Conservation (phyloP, 1,140 invertebrate species). For the Diploscapter pachys region DNA sequence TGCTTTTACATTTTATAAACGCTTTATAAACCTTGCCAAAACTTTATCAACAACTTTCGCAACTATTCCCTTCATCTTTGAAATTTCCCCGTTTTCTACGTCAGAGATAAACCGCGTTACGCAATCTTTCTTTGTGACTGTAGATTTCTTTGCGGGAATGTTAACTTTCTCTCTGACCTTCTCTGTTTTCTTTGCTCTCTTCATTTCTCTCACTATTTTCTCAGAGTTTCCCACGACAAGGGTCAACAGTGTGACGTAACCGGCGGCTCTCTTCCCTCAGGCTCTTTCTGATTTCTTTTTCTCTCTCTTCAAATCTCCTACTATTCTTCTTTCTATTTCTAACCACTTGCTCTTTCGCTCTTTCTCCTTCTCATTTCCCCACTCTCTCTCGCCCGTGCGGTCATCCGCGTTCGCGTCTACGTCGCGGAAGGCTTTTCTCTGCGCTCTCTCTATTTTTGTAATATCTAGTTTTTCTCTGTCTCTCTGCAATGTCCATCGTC, state of each 20-base stretch:
- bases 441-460: no score
- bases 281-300: no score
- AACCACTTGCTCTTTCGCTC: no score
- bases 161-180: slow-evolving; percentile 6
- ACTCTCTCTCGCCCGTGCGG: slow-evolving; percentile 4
- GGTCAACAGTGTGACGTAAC: slow-evolving; percentile 16
- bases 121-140: background rate
- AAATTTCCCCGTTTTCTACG: background rate
- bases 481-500: no score
- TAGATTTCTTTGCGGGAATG: background rate
- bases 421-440: background rate
- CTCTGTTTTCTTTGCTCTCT: slow-evolving; percentile 14
- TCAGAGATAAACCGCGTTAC: slow-evolving; percentile 5
- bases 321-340: no score
- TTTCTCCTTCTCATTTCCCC: background rate
- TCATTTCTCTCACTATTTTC: background rate
- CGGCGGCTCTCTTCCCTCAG: background rate
- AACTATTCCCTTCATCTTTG: background rate
- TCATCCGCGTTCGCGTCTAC: slow-evolving; percentile 7
- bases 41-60: no score
- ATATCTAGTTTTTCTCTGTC: no score
- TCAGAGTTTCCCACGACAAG: slow-evolving; percentile 12
- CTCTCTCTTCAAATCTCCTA: no score
- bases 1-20: no score
- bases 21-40: no score